These are phyloP conservation scores for Phasianus colchicus DNA, from an alignment of 2,113 vertebrate species.

Conservation along the genomic window DNA sequence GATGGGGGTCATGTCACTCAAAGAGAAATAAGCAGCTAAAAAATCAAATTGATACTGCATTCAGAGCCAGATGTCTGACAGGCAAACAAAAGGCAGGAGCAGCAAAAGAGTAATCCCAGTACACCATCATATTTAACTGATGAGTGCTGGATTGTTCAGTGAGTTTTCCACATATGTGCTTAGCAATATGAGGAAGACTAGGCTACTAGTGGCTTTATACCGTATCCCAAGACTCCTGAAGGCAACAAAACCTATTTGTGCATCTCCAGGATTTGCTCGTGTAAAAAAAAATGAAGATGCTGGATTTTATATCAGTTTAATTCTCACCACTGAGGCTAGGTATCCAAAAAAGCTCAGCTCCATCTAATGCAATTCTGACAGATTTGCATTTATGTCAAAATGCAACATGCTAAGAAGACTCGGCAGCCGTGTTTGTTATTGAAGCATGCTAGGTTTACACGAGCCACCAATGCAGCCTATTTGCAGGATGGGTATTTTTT, in stretches of 20 bases:
- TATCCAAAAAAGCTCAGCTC: not conserved
- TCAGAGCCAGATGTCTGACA: constrained; percentile 20
- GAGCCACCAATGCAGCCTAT: not conserved
- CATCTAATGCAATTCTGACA: not conserved
- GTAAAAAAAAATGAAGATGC: not conserved
- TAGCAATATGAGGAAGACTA: not conserved
- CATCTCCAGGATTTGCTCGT: not conserved
- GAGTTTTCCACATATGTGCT: not conserved
- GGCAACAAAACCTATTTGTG: not conserved
- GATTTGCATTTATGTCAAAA: not conserved
- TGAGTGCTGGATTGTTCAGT: not conserved
- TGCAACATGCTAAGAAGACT: not conserved
- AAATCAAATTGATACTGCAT: not conserved
- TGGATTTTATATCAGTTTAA: not conserved
- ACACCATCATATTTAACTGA: constrained; percentile 21
- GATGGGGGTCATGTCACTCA: not conserved
- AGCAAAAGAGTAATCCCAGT: not conserved
- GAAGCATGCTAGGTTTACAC: not conserved
- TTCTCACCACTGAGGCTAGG: not conserved
- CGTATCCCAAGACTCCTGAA: constrained; percentile 18
- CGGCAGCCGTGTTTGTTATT: not conserved
- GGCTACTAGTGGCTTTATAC: constrained; percentile 40
- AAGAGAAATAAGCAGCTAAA: not conserved
- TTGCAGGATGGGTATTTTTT: not conserved
- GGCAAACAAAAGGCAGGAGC: not conserved